Evolutionary conservation across 1,140 invertebrate species (phyloP).

Genomic region (Drosophila bocqueti): DNA sequence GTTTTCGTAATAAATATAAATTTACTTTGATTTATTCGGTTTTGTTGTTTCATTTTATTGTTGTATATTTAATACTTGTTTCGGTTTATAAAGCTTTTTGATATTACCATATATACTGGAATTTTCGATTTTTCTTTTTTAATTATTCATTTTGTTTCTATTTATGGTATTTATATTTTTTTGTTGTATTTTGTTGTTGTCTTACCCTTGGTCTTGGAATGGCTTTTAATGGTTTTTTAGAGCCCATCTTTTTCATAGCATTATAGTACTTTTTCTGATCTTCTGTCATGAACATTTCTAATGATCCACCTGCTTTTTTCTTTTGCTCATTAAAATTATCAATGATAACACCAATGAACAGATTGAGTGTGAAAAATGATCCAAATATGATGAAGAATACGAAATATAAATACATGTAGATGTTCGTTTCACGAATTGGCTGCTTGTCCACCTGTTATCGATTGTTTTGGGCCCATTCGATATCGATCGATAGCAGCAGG

Average conservation of each 20-base stretch:
- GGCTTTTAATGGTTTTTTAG: constrained; percentile 98
- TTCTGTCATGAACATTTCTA: constrained; percentile 99
- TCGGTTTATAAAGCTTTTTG: constrained; percentile 8
- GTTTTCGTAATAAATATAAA: background rate
- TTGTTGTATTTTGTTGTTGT: constrained; percentile 75
- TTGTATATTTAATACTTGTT: constrained; percentile 23
- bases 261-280: constrained; percentile 99
- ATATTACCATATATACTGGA: constrained; percentile 1
- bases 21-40: constrained; percentile 1
- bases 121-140: constrained; percentile 14
- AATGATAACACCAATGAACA: constrained; percentile 99
- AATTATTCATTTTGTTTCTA: constrained; percentile 25
- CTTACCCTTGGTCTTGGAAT: constrained; percentile 97
- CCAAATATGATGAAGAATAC: constrained; percentile 99
- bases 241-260: constrained; percentile 99
- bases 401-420: constrained; percentile 99
- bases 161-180: constrained; percentile 28
- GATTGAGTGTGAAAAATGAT: constrained; percentile 98
- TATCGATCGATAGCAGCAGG: constrained; percentile 47
- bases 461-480: constrained; percentile 37
- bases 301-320: constrained; percentile 98
- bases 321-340: constrained; percentile 99
- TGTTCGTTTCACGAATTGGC: constrained; percentile 96
- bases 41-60: constrained; percentile 24
- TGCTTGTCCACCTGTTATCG: constrained; percentile 92